Percentiles rank a stretch among this genome's conserved stretches.
phyloP scores from a whole-genome alignment of 1,140 invertebrate species.

The Caenorhabditis latens region DNA sequence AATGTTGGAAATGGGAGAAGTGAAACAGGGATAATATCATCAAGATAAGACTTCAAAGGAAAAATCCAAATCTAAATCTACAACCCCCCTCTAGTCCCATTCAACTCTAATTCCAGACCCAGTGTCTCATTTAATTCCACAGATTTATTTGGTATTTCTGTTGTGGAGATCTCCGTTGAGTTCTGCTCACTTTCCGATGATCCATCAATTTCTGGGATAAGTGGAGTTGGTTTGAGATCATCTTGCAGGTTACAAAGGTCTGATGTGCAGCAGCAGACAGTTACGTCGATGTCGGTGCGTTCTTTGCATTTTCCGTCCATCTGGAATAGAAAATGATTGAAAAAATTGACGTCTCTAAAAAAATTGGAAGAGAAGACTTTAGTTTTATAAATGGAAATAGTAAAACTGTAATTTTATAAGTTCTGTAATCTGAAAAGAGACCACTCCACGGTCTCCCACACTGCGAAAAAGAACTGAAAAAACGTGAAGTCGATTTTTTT shows the following conservation, averaged over 20 bases:
- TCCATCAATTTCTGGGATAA: background rate
- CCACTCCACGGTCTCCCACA: no score
- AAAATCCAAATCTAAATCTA: no score
- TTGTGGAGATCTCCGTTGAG: background rate
- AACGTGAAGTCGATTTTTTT: no score
- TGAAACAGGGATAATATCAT: no score
- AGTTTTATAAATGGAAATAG: no score
- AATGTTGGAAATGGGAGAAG: background rate
- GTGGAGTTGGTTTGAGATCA: conserved; percentile 15
- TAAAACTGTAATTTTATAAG: no score
- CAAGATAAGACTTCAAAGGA: background rate
- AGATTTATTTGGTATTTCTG: background rate
- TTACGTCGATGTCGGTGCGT: conserved; percentile 12
- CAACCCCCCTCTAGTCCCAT: background rate
- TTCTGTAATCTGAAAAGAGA: no score
- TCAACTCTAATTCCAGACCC: conserved; percentile 1
- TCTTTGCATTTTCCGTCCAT: conserved; percentile 50
- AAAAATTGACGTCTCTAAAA: background rate
- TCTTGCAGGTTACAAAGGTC: conserved; percentile 31
- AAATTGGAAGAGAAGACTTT: no score
- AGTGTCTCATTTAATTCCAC: conserved; percentile 29
- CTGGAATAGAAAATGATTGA: conserved; percentile 5
- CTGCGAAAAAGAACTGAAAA: no score
- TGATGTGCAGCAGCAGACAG: conserved; percentile 28
- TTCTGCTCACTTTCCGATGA: background rate